A percentile compares a stretch with the other conserved stretches of the same genome.
These are phyloP conservation scores for Athalia cordata DNA, from an alignment of 2,888 invertebrate genomes.

Conservation along the genomic window DNA sequence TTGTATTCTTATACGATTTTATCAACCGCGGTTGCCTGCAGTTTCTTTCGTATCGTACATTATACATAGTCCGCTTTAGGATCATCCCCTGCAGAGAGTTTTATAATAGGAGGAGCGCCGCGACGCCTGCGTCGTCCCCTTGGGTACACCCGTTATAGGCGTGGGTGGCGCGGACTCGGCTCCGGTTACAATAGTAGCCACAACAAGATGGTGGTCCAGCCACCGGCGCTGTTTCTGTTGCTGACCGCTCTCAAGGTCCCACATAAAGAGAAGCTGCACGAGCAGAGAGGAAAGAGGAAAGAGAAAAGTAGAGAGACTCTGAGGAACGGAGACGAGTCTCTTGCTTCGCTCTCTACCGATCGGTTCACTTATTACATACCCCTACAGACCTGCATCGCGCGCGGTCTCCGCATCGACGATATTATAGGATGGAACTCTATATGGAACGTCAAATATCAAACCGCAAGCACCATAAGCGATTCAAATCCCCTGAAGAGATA, in stretches of 20 bases:
- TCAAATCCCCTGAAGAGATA: too few relatives aligned
- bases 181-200: conserved; percentile 46
- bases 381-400: not conserved
- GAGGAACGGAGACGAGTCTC: not conserved
- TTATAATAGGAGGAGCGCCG: not conserved
- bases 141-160: conserved; percentile 42
- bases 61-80: not conserved
- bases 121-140: not conserved
- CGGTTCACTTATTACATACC: conserved; percentile 21
- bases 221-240: conserved; percentile 60
- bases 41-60: too few relatives aligned
- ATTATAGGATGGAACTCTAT: not conserved
- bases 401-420: too few relatives aligned
- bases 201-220: conserved; percentile 47
- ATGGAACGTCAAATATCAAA: too few relatives aligned
- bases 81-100: not conserved
- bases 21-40: too few relatives aligned
- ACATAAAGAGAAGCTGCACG: not conserved
- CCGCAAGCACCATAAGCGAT: too few relatives aligned
- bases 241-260: conserved; percentile 72
- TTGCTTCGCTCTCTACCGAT: conserved; percentile 25
- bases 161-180: conserved; percentile 45
- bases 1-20: too few relatives aligned
- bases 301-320: not conserved
- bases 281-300: conserved; percentile 6